Evolutionary conservation across 2,113 vertebrate species (phyloP).

Genomic region (Xenopus tropicalis): UCB_Xtro_10.0 CM004446.2:64362001-64362500

Average conservation of each 20-base stretch:
- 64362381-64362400: too few species aligned
- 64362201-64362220: background rate
- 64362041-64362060: slow-evolving; percentile 20
- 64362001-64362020: background rate
- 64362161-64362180: background rate
- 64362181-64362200: slow-evolving; percentile 15
- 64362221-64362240: background rate
- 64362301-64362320: background rate
- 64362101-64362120: background rate
- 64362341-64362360: too few species aligned
- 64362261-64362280: background rate
- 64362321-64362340: background rate
- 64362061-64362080: slow-evolving; percentile 3
- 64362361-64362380: too few species aligned
- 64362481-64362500: too few species aligned
- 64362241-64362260: background rate
- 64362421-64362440: too few species aligned
- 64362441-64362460: too few species aligned
- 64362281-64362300: background rate
- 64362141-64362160: slow-evolving; percentile 10
- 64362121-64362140: slow-evolving; percentile 10
- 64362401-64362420: too few species aligned
- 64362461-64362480: too few species aligned
- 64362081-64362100: slow-evolving; percentile 38
- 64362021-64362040: slow-evolving; percentile 21